A percentile compares a stretch with the other conserved stretches of the same genome.
phyloP scores from a whole-genome alignment of 2,113 vertebrate genomes.

The Tachycineta bicolor region DNA sequence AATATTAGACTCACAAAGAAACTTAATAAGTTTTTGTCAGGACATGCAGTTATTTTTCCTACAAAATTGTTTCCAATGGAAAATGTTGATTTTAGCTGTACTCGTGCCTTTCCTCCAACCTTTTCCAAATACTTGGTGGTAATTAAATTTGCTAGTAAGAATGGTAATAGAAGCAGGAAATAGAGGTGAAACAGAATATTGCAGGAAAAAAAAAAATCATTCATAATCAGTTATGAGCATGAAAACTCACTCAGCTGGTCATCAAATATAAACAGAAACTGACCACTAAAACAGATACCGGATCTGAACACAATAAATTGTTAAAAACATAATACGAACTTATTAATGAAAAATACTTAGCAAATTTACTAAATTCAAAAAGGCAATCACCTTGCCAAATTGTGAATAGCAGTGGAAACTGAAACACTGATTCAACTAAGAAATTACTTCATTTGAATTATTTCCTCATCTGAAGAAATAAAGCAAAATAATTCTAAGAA shows the following conservation, averaged over 20 bases:
- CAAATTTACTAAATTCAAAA: background rate
- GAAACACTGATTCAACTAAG: background rate
- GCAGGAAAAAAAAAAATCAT: background rate
- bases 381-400: background rate
- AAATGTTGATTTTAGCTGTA: background rate
- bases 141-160: background rate
- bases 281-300: background rate
- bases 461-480: background rate
- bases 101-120: background rate
- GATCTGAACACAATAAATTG: background rate
- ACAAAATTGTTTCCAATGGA: background rate
- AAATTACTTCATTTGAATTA: background rate
- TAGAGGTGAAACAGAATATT: background rate
- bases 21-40: fast-evolving
- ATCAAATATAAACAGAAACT: background rate
- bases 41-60: background rate
- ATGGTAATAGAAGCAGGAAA: background rate
- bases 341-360: too few relatives aligned
- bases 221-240: background rate
- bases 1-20: background rate
- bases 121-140: background rate
- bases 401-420: background rate
- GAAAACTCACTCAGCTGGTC: background rate
- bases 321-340: background rate
- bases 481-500: background rate